Conservation (phyloP, 2,797 vertebrate genomes). For the Streptopelia turtur region DNA sequence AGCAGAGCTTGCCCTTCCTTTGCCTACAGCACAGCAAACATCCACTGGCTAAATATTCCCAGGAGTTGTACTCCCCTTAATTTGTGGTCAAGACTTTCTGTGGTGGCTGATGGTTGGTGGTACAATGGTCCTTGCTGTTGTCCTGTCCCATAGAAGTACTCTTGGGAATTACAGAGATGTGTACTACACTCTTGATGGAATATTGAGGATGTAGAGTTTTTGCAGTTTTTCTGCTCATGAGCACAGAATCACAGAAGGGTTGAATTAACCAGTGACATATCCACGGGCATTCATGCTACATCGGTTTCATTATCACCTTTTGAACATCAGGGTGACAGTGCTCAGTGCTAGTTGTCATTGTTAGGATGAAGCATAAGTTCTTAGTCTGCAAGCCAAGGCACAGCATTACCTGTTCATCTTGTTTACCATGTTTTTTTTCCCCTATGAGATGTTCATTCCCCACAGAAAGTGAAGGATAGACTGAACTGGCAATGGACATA, state of each 20-base stretch:
- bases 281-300: neutral
- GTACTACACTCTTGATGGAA: rapidly evolving
- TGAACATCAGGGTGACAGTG: neutral
- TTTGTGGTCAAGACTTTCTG: neutral
- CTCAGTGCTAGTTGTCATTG: neutral
- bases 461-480: neutral
- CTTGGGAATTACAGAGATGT: neutral
- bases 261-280: neutral
- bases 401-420: neutral
- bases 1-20: neutral
- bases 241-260: neutral
- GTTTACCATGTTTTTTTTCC: rapidly evolving
- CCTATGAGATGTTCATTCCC: neutral
- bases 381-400: neutral
- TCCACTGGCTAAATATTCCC: neutral
- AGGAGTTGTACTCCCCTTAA: neutral
- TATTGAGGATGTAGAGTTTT: neutral
- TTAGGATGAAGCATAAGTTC: too few species aligned
- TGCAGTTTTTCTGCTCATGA: neutral
- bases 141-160: neutral
- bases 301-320: neutral
- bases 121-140: neutral
- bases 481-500: neutral
- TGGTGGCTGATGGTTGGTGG: neutral
- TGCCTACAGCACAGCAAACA: neutral